Evolutionary conservation across 2,113 vertebrate species (phyloP), one percentile per base, ranked within the genome.

Genomic region (Romanogobio albipinnatus): DNA sequence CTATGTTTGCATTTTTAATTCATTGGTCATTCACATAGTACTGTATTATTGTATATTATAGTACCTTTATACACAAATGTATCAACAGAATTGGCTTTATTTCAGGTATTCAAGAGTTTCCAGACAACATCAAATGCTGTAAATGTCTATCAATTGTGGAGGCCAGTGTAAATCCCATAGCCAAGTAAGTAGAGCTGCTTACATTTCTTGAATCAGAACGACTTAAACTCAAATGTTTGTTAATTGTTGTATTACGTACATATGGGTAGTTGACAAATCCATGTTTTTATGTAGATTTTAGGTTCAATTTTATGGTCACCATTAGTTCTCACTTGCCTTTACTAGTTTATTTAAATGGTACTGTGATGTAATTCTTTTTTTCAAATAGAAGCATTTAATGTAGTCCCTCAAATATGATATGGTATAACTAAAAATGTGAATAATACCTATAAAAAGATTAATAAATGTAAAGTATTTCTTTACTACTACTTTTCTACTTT

Each of bases 101-200:
- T 88, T 56, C 89, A 99, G 98, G 98, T 92, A 97, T 99, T 92
- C 98, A 99, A 95, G 98, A 99, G 93, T 99, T 99, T 92, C 98
- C 98, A 92, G 98, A 99, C 90, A 99, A 96, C 87, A 99, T 99
- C 86, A 99, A 99, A 93, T 99, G 97, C 89, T 99, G 98, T 96
- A 99, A 99, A 94, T 97, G 97, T 94, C 94, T 99, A 93, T 97
- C 97, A 87, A 96, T 99, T 92, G 96, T 99, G 91, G 98, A 99
- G 93, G 98, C 98, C 94, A 99, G 98, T 90, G 98, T 99, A 91
- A 99, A 99, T 91, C 98, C 98, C 0, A 98, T 99, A 92, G 97
- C 98, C 92, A 99, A 99, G 98, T 99, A 94, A 97, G 97, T 95
- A 93, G 82, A 82, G 53, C 73, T 70, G 53, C 81, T 82, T 68